Conservation (phyloP, 2,797 vertebrate genomes). For the Phrynocephalus guinanensis region DNA sequence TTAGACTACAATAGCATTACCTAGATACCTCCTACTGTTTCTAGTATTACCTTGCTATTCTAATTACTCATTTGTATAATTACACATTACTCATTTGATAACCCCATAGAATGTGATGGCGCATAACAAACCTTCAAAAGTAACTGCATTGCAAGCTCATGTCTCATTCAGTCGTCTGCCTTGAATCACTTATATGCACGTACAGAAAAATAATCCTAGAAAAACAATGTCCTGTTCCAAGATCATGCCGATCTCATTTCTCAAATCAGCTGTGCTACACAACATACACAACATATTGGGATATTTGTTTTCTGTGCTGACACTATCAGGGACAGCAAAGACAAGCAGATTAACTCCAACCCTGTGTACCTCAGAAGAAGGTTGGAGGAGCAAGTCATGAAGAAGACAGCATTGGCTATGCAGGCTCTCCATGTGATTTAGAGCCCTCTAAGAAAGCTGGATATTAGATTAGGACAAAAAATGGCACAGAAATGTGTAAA, state of each 20-base stretch:
- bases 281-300: neutral
- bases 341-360: neutral
- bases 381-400: neutral
- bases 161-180: neutral
- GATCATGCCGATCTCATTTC: neutral
- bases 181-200: too few relatives aligned
- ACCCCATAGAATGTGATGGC: neutral
- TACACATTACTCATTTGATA: neutral
- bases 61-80: too few relatives aligned
- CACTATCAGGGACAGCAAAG: neutral
- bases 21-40: neutral
- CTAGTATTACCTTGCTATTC: neutral
- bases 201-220: neutral
- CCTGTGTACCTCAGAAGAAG: neutral
- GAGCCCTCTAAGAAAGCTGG: too few relatives aligned
- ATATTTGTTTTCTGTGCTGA: neutral
- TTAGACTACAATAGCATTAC: neutral
- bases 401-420: neutral
- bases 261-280: neutral
- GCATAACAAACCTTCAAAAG: neutral
- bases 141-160: neutral
- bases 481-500: too few relatives aligned
- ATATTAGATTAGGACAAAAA: too few relatives aligned
- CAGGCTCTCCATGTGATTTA: neutral
- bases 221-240: neutral